phyloP scores from a whole-genome alignment of 1,140 invertebrate species.

The Laupala kohalensis region DNA sequence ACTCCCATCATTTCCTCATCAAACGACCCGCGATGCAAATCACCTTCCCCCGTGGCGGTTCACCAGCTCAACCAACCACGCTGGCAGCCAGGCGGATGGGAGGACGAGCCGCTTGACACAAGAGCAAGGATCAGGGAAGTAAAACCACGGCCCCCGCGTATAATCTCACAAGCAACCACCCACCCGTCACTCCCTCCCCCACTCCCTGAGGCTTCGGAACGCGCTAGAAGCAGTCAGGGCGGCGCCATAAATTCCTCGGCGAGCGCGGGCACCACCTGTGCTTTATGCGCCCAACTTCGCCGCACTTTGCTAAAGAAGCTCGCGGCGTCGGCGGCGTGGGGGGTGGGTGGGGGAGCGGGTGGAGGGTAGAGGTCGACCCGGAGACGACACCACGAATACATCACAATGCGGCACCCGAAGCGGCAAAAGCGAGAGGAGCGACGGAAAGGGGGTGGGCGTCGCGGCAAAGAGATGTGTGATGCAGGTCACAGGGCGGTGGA shows the following conservation, averaged over 20 bases:
- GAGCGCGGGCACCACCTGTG: slow-evolving; percentile 3
- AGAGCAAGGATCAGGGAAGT: neutral
- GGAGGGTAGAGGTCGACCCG: too few species aligned
- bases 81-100: too few species aligned
- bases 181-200: too few species aligned
- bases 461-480: too few species aligned
- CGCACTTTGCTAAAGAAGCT: slow-evolving; percentile 1
- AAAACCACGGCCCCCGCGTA: neutral
- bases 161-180: neutral
- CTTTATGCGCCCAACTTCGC: slow-evolving; percentile 4
- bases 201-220: neutral
- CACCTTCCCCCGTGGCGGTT: too few species aligned
- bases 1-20: neutral
- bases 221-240: neutral
- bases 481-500: too few species aligned
- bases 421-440: too few species aligned
- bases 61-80: too few species aligned
- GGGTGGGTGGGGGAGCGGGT: too few species aligned
- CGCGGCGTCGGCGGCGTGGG: neutral
- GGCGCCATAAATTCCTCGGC: neutral
- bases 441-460: too few species aligned
- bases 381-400: too few species aligned
- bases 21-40: neutral
- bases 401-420: too few species aligned
- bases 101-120: neutral